A percentile compares a stretch with the other conserved stretches of the same genome.
Conservation (phyloP, 2,113 vertebrate species). For the Podarcis cretensis region DNA sequence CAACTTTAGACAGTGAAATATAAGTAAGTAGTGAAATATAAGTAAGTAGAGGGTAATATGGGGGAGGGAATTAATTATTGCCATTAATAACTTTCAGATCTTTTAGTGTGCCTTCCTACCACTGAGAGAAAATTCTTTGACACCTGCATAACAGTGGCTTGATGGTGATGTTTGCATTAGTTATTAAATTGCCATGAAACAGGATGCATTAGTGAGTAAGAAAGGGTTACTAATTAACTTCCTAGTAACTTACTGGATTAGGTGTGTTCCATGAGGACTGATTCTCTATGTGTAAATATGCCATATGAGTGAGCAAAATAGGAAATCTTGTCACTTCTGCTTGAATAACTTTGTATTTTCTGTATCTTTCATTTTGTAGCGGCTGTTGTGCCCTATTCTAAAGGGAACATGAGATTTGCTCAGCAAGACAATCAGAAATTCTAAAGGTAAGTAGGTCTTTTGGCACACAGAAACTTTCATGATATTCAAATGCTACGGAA, state of each 20-base stretch:
- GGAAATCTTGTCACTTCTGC: background rate
- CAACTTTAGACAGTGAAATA: background rate
- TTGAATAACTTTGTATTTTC: background rate
- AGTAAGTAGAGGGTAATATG: background rate
- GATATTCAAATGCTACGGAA: background rate
- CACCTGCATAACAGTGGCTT: background rate
- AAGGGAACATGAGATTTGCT: background rate
- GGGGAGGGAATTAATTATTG: background rate
- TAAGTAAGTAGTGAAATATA: background rate
- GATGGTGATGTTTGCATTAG: background rate
- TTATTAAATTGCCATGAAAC: background rate
- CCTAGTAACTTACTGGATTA: background rate
- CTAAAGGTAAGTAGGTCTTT: background rate
- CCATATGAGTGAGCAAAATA: no score
- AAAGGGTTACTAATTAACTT: background rate
- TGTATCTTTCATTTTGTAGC: background rate
- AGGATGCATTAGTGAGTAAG: background rate
- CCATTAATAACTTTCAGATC: background rate
- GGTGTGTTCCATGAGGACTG: background rate
- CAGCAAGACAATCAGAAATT: background rate
- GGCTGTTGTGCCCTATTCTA: background rate
- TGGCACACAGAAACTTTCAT: background rate
- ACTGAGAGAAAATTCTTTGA: background rate
- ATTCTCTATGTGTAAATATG: background rate
- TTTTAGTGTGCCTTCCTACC: background rate